phyloP scores from a whole-genome alignment of 64 coral and sea anemone genomes.

The Hydrozoanthus tunicans region DNA sequence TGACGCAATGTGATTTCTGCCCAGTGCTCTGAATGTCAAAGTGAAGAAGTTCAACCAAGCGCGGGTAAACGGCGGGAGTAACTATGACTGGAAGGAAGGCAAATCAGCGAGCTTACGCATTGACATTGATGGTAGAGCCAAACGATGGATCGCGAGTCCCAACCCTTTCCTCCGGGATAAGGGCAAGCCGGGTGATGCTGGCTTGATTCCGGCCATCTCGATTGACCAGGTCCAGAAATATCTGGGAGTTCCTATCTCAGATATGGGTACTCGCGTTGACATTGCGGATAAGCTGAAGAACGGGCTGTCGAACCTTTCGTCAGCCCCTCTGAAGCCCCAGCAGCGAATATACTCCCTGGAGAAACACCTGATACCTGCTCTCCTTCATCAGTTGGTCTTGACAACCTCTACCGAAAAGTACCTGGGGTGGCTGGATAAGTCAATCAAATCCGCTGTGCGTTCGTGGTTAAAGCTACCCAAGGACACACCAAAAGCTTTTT shows the following conservation, averaged over 20 bases:
- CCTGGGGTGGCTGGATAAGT: constrained; percentile 28
- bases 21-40: too few relatives aligned
- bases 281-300: not conserved
- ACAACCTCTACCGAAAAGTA: not conserved
- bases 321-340: constrained; percentile 32
- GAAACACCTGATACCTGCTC: too few relatives aligned
- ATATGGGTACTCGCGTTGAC: not conserved
- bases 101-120: not conserved
- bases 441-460: not conserved
- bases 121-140: not conserved
- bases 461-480: constrained; percentile 47
- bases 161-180: not conserved
- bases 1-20: too few relatives aligned
- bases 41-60: too few relatives aligned
- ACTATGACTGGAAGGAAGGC: not conserved
- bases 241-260: not conserved
- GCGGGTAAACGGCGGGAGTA: too few relatives aligned
- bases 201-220: not conserved
- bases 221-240: not conserved
- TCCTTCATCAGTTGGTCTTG: too few relatives aligned
- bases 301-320: not conserved
- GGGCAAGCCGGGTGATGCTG: not conserved
- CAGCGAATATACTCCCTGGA: not conserved
- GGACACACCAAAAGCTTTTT: constrained; percentile 28
- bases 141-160: constrained; percentile 20